Conservation (phyloP, 2,113 vertebrate genomes). For the Boulengeromyrus knoepffleri region DNA sequence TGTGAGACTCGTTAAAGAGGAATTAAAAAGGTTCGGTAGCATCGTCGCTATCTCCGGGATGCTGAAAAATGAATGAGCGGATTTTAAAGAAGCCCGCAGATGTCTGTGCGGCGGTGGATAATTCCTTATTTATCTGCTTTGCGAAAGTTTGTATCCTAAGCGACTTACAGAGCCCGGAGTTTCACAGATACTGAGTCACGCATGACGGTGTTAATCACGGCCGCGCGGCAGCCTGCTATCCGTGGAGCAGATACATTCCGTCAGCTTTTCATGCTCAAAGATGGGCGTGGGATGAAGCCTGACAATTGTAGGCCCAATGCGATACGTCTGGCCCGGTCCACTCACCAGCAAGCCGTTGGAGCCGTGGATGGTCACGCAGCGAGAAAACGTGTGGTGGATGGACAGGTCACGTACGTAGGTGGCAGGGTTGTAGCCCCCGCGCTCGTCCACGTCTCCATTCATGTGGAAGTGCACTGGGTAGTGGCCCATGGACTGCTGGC, state of each 20-base stretch:
- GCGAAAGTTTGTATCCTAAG: background rate
- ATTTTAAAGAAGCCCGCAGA: background rate
- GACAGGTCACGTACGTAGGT: conserved; percentile 75
- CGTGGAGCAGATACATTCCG: background rate
- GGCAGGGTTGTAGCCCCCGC: conserved; percentile 80
- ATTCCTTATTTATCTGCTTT: background rate
- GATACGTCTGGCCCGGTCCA: background rate
- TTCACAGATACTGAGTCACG: conserved; percentile 4
- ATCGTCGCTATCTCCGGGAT: background rate
- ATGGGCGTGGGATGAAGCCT: background rate
- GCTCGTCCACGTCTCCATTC: conserved; percentile 82
- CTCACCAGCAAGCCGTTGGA: conserved; percentile 92
- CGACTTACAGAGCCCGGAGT: background rate
- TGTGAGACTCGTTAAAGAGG: conserved; percentile 10
- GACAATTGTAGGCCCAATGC: background rate
- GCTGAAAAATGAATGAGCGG: background rate
- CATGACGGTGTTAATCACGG: background rate
- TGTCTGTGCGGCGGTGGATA: background rate
- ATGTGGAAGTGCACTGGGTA: conserved; percentile 95
- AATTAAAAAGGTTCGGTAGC: background rate
- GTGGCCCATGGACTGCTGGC: conserved; percentile 93
- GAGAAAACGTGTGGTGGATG: conserved; percentile 91
- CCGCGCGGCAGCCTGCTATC: background rate
- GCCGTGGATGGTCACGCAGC: conserved; percentile 85
- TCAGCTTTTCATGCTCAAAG: background rate